A percentile compares a stretch with the other conserved stretches of the same genome.
Conservation (phyloP, 2,797 vertebrate species). For the Vipera latastei region DNA sequence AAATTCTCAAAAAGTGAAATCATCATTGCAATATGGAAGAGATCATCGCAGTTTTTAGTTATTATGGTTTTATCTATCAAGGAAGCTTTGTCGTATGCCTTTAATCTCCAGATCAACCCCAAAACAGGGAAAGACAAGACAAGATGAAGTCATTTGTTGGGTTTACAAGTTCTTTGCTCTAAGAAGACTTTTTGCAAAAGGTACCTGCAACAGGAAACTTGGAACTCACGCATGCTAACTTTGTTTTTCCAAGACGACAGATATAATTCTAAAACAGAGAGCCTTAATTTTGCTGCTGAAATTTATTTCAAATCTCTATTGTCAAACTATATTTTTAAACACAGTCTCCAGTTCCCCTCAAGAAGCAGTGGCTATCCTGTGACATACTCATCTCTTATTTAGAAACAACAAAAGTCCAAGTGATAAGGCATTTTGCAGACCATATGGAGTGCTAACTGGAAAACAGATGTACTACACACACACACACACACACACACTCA, state of each 20-base stretch:
- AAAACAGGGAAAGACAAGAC: background rate
- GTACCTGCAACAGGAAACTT: background rate
- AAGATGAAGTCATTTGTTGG: background rate
- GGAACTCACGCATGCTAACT: background rate
- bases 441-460: background rate
- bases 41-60: constrained; percentile 1
- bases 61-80: background rate
- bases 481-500: background rate
- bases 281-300: background rate
- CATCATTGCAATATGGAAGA: background rate
- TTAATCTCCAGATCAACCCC: constrained; percentile 7
- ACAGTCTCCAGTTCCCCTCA: background rate
- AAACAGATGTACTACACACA: constrained; percentile 21
- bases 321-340: background rate
- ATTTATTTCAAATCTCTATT: constrained; percentile 28
- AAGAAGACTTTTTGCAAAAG: background rate
- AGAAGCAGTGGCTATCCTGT: background rate
- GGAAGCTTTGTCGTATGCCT: background rate
- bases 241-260: background rate
- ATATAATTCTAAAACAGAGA: background rate
- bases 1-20: constrained; percentile 2
- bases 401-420: background rate
- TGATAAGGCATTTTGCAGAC: constrained; percentile 25
- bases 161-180: constrained; percentile 1
- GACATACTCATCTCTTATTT: constrained; percentile 4